Percentiles rank a stretch among this genome's conserved stretches.
Evolutionary conservation across 1,140 invertebrate species (phyloP).

Genomic region (Psix sp.): DNA sequence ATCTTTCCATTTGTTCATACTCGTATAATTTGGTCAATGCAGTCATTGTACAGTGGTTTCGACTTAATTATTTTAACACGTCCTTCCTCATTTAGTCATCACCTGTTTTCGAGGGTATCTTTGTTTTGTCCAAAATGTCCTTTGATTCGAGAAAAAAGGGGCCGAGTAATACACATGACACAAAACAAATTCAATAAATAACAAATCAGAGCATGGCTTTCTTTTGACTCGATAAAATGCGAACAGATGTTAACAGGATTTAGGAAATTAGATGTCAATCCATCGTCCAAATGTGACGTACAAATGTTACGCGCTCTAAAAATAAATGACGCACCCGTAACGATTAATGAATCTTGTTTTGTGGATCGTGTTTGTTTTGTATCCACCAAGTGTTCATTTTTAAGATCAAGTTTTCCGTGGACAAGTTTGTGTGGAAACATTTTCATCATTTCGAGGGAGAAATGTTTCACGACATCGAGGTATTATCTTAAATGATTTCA

Average conservation of each 20-base stretch:
- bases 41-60: background rate
- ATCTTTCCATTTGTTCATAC: background rate
- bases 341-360: constrained; percentile 40
- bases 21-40: background rate
- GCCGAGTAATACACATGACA: constrained; percentile 12
- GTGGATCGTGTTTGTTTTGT: constrained; percentile 41
- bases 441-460: no score
- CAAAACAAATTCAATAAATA: constrained; percentile 51
- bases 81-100: constrained; percentile 13
- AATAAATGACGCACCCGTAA: constrained; percentile 23
- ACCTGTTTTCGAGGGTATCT: constrained; percentile 35
- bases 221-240: constrained; percentile 40
- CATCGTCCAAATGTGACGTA: constrained; percentile 38
- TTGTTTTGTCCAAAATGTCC: constrained; percentile 24
- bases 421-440: background rate
- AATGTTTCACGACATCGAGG: no score
- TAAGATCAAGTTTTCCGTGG: no score
- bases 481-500: no score
- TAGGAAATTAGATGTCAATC: constrained; percentile 51
- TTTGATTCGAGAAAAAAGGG: constrained; percentile 8
- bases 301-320: constrained; percentile 37
- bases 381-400: constrained; percentile 27
- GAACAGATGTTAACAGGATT: constrained; percentile 52
- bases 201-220: constrained; percentile 19
- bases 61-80: constrained; percentile 17